Evolutionary conservation across 2,888 invertebrate genomes (phyloP), one percentile per base, ranked within the genome.

Genomic region (Prenolepis imparis): DNA sequence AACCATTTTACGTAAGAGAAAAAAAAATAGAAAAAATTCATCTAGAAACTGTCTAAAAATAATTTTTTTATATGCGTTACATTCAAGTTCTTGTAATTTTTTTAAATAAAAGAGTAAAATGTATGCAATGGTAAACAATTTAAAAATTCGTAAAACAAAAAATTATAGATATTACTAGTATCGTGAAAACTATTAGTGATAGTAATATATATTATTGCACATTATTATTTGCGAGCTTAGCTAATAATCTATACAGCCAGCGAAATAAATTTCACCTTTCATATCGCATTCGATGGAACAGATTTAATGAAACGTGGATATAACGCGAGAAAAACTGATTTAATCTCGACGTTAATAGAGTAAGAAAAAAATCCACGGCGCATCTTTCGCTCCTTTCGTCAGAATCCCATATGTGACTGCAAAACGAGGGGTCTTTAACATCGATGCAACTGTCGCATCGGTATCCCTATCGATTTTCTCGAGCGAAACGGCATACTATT

Each of bases 401-500:
- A 74, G 3, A 21, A 11, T 32, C 9, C n/a, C n/a, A 59, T n/a
- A n/a, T n/a, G 41, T 12, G 28, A 28, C 44, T 44, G 32, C 61
- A 44, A 36, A 36, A n/a, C 41, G 41, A 61, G 39, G 57, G 28
- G 44, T 15, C 41, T 61, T 75, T 48, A 48, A 63, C 63, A 75
- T 75, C 74, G 66, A 66, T 66, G 52, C 52, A n/a, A 64, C 52
- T 52, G 3, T 66, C 55, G n/a, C 41, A 36, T 52, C 59, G 39
- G 68, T 36, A 36, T 44, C 41, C 63, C 41, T 59, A 59, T 77
- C 68, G 67, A 77, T 83, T 77, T 77, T 28, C 77, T 74, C 39
- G n/a, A 36, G 61, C 73, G 63, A 72, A 74, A 52, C 36, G 44
- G 28, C 21, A 36, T 59, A 85, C 81, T 82, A 73, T 89, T 89